These are phyloP conservation scores for Cataglyphis hispanica DNA, from an alignment of 1,140 invertebrate species.

Conservation along the genomic window DNA sequence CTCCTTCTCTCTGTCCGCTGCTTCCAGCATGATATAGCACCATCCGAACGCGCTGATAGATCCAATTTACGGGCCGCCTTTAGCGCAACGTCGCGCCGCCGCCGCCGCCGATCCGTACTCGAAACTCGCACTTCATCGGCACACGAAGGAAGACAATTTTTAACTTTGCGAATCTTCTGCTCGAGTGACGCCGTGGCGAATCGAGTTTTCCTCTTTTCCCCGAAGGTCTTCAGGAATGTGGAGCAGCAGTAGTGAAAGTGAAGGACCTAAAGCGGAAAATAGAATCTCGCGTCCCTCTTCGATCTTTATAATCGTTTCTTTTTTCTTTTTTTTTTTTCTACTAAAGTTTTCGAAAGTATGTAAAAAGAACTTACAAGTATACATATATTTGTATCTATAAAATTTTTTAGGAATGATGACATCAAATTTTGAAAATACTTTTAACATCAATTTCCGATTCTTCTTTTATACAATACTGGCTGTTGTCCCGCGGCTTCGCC, in stretches of 20 bases:
- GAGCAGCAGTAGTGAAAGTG: conserved; percentile 37
- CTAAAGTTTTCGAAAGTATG: neutral
- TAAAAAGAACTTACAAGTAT: neutral
- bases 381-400: neutral
- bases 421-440: neutral
- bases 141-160: conserved; percentile 69
- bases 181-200: conserved; percentile 18
- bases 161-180: conserved; percentile 54
- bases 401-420: neutral
- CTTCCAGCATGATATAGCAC: conserved; percentile 85
- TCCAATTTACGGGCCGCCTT: conserved; percentile 83
- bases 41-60: conserved; percentile 85
- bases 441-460: neutral
- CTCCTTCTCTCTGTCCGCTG: conserved; percentile 80
- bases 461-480: neutral
- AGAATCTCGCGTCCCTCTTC: neutral
- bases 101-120: conserved; percentile 38
- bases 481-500: too few species aligned
- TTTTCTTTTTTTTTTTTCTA: too few species aligned
- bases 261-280: neutral
- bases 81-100: too few species aligned
- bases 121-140: conserved; percentile 60
- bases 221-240: conserved; percentile 29
- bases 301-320: neutral
- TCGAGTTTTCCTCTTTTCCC: conserved; percentile 36